Evolutionary conservation across 2,113 vertebrate species (phyloP).

Genomic region (Corapipo altera): DNA sequence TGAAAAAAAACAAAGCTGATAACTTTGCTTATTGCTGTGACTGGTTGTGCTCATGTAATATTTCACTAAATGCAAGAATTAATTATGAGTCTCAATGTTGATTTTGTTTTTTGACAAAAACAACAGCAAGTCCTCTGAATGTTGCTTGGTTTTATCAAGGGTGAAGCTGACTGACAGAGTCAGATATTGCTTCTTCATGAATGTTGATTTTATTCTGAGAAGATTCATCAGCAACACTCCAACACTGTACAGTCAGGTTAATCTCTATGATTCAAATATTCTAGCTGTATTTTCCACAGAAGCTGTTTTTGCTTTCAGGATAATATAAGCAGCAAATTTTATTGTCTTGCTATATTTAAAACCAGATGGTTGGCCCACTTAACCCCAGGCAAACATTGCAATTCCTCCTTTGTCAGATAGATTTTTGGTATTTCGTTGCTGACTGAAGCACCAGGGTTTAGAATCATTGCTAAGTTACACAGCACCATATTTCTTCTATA

Average conservation of each 20-base stretch:
- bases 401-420: background rate
- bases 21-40: background rate
- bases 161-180: background rate
- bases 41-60: background rate
- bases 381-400: background rate
- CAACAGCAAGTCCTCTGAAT: background rate
- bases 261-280: background rate
- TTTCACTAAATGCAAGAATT: background rate
- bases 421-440: background rate
- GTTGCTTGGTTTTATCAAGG: background rate
- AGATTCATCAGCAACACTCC: background rate
- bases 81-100: background rate
- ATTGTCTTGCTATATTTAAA: background rate
- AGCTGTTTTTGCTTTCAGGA: background rate
- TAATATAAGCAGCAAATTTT: background rate
- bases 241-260: background rate
- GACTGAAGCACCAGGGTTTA: background rate
- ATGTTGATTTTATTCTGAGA: background rate
- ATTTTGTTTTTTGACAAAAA: background rate
- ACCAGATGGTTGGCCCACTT: background rate
- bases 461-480: background rate
- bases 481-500: background rate
- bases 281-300: background rate
- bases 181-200: slow-evolving; percentile 6
- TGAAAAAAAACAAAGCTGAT: background rate